Percentiles rank a stretch among this genome's conserved stretches.
phyloP scores from a whole-genome alignment of 2,113 vertebrate genomes.

The Cyphomyrus discorhynchus region DNA sequence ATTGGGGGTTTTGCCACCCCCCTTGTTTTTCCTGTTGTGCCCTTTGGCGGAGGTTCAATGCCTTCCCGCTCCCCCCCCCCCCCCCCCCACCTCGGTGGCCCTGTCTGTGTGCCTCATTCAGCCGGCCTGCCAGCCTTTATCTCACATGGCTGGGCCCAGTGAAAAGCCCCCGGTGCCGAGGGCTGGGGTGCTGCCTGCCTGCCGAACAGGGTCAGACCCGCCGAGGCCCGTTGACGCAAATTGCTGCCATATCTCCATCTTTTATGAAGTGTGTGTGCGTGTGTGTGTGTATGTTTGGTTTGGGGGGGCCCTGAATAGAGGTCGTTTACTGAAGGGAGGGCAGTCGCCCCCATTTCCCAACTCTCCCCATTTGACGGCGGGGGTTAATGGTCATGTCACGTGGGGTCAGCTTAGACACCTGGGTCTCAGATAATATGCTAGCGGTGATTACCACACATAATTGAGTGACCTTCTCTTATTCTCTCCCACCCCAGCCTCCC shows the following conservation, averaged over 20 bases:
- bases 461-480: conserved; percentile 91
- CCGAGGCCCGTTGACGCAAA: conserved; percentile 46
- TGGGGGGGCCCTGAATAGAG: conserved; percentile 53
- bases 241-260: conserved; percentile 41
- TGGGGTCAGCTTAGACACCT: conserved; percentile 83
- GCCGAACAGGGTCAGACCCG: conserved; percentile 12
- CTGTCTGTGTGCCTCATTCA: conserved; percentile 57
- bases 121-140: conserved; percentile 66
- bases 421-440: conserved; percentile 89
- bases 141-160: conserved; percentile 65
- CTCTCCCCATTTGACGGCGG: conserved; percentile 59
- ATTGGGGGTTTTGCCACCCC: too few species aligned
- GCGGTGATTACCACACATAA: conserved; percentile 91
- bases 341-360: conserved; percentile 59
- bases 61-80: conserved; percentile 20
- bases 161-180: conserved; percentile 53
- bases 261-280: conserved; percentile 48
- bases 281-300: conserved; percentile 28
- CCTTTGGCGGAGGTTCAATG: too few species aligned
- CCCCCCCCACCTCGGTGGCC: conserved; percentile 42
- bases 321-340: conserved; percentile 63
- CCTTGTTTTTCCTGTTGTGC: too few species aligned
- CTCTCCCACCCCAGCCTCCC: conserved; percentile 76
- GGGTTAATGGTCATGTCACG: conserved; percentile 84
- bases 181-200: conserved; percentile 25